phyloP scores from a whole-genome alignment of 2,797 vertebrate species.

The Sebastolobus altivelis region DNA sequence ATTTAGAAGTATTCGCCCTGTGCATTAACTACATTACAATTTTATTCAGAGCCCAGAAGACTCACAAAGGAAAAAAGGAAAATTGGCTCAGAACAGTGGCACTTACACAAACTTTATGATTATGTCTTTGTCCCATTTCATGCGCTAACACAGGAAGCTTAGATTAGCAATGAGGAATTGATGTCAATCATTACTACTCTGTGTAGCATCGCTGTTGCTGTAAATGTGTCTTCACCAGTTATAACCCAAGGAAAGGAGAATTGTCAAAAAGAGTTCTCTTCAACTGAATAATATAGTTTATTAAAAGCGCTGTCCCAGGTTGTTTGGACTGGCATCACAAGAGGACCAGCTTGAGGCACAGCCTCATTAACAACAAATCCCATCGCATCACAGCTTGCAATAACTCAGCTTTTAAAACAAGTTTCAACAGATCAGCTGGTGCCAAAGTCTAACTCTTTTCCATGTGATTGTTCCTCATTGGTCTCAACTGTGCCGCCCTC shows the following conservation, averaged over 20 bases:
- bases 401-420: slow-evolving; percentile 16
- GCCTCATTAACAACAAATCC: slow-evolving; percentile 30
- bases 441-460: slow-evolving; percentile 13
- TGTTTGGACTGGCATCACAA: slow-evolving; percentile 20
- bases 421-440: slow-evolving; percentile 23
- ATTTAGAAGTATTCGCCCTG: slow-evolving; percentile 70
- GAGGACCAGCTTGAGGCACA: slow-evolving; percentile 33
- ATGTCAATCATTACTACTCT: slow-evolving; percentile 54
- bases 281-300: slow-evolving; percentile 59
- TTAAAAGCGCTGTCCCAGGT: slow-evolving; percentile 37
- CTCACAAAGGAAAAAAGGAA: slow-evolving; percentile 35
- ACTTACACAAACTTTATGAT: slow-evolving; percentile 73
- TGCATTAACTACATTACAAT: slow-evolving; percentile 75
- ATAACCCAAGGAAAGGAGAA: slow-evolving; percentile 36
- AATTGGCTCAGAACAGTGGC: slow-evolving; percentile 55
- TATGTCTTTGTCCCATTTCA: slow-evolving; percentile 69
- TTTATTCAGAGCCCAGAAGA: slow-evolving; percentile 54
- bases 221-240: slow-evolving; percentile 32
- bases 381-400: slow-evolving; percentile 16
- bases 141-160: slow-evolving; percentile 37
- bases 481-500: not conserved
- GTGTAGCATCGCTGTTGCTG: slow-evolving; percentile 4
- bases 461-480: slow-evolving; percentile 14
- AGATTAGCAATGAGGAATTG: slow-evolving; percentile 55
- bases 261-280: slow-evolving; percentile 29